Conservation (phyloP, 1,140 invertebrate species). For the Drosophila obscura region DNA sequence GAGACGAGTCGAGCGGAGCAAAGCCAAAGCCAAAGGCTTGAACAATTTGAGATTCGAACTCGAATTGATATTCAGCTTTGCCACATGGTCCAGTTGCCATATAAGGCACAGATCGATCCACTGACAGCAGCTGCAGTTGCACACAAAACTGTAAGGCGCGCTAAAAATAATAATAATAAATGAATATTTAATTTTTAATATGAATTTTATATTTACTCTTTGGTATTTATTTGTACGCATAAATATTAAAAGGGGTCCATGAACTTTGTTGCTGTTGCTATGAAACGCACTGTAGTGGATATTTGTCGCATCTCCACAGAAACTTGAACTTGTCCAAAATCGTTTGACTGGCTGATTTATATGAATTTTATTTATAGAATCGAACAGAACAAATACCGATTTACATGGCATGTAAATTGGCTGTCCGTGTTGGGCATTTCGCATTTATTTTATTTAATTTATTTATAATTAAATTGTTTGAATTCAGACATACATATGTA, state of each 20-base stretch:
- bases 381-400: conserved; percentile 17
- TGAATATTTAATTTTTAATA: too few relatives aligned
- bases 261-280: background rate
- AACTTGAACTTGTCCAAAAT: conserved; percentile 68
- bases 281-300: conserved; percentile 40
- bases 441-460: conserved; percentile 79
- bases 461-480: conserved; percentile 80
- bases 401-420: conserved; percentile 78
- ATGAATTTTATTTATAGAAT: conserved; percentile 55
- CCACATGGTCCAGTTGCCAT: conserved; percentile 70
- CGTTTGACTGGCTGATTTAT: conserved; percentile 66
- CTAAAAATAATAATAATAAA: background rate
- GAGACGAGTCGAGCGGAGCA: conserved; percentile 30
- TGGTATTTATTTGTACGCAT: too few relatives aligned
- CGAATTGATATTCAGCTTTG: conserved; percentile 66
- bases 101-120: conserved; percentile 45
- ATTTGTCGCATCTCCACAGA: conserved; percentile 39
- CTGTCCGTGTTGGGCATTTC: conserved; percentile 60
- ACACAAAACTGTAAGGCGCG: conserved; percentile 6
- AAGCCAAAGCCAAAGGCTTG: conserved; percentile 43
- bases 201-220: too few relatives aligned
- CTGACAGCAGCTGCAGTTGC: conserved; percentile 45
- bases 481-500: conserved; percentile 39
- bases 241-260: too few relatives aligned
- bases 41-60: conserved; percentile 31